Base-by-base conservation (phyloP, 2,888 invertebrate genomes). In the Thereva unica region DNA sequence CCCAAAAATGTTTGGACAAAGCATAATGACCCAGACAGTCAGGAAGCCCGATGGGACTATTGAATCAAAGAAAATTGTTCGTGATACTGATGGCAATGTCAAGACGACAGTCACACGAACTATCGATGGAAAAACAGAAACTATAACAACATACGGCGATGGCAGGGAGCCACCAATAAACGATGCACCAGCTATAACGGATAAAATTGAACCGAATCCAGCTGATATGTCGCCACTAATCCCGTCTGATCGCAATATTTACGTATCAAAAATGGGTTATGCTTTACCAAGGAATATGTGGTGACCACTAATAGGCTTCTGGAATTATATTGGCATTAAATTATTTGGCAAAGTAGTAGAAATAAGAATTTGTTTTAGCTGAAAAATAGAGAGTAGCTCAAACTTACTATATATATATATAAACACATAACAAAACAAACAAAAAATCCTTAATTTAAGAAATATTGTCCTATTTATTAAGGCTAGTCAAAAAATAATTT, bases 51-150 rank as follows among this genome's bases (percentile, higher is more conserved):
- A 87, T 78, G 88, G 87, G 50, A 81, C 82, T 34, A 77, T 84
- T 66, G 86, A 87, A 78, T 84, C 85, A 38, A 83, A 83, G 52
- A 82, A 81, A 72, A 82, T 84, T 23, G 78, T 85, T 1, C 81
- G 79, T 72, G 87, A 87, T 72, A 83, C 82, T 8, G 78, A 84
- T 47, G 88, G 88, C 1, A 86, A 85, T 72, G 82, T 84, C 71
- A 84, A 85, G 72, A 85, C 84, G 8, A 85, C 83, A n/a, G 76
- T 86, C 41, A 85, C 84, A 34, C 78, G 79, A 37, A 74, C 75
- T 34, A 70, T 75, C 3, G 73, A 80, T 67, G 80, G 80, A 0
- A 77, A 78, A 68, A 74, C 76, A 38, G 79, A 81, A 73, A 79
- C 77, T 3, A 70, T 75, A 3, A 77, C 79, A 1, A 76, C 76